Evolutionary conservation across 2,113 vertebrate genomes (phyloP).

Genomic region (Cricetomys ansorgei): DNA sequence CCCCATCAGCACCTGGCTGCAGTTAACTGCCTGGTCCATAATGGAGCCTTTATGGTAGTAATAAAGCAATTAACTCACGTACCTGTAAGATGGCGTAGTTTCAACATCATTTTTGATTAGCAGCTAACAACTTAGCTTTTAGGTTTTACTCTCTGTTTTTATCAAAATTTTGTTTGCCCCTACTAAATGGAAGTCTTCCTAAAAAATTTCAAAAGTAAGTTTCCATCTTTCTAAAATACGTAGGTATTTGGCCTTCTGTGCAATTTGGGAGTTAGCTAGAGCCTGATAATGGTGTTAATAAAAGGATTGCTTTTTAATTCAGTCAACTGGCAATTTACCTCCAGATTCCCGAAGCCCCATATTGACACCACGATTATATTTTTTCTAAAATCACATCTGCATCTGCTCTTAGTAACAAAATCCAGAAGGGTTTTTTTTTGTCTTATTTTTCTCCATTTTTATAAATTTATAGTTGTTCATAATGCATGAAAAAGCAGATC

Average conservation of each 20-base stretch:
- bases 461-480: constrained; percentile 27
- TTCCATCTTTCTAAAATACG: not conserved
- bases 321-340: constrained; percentile 20
- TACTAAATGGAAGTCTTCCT: constrained; percentile 34
- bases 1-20: not conserved
- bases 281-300: constrained; percentile 28
- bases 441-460: constrained; percentile 16
- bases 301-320: not conserved
- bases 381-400: not conserved
- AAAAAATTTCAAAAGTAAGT: constrained; percentile 32
- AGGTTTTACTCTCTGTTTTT: constrained; percentile 21
- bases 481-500: not conserved
- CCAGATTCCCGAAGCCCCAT: not conserved
- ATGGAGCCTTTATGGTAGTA: not conserved
- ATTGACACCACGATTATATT: not conserved
- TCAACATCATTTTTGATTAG: not conserved
- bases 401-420: not conserved
- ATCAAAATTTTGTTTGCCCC: constrained; percentile 38
- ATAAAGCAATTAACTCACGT: constrained; percentile 10
- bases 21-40: constrained; percentile 12
- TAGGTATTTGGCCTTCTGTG: not conserved
- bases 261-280: constrained; percentile 20
- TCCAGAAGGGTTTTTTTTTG: not conserved
- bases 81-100: not conserved
- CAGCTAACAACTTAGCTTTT: not conserved